phyloP scores from a whole-genome alignment of 1,140 invertebrate genomes.

The Ephestia elutella region DNA sequence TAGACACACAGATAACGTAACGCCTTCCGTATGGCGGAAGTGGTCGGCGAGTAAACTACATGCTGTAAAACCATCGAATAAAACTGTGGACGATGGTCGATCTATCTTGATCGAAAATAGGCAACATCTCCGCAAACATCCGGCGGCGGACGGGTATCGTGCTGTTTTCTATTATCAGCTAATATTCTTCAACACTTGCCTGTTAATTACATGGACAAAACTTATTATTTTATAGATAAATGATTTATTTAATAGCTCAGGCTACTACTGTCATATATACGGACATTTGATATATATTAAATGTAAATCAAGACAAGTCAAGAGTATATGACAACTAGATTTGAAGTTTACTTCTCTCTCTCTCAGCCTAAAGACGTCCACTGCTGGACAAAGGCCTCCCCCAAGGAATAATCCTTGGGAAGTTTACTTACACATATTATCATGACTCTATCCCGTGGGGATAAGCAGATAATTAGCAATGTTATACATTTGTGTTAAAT shows the following conservation, averaged over 20 bases:
- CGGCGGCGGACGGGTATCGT: background rate
- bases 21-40: constrained; percentile 7
- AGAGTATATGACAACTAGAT: too few relatives aligned
- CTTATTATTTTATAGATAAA: background rate
- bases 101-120: constrained; percentile 1
- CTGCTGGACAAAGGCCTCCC: too few relatives aligned
- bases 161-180: background rate
- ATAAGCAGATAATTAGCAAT: too few relatives aligned
- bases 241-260: background rate
- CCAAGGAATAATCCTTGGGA: too few relatives aligned
- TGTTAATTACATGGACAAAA: background rate
- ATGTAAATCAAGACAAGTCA: too few relatives aligned
- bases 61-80: background rate
- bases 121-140: constrained; percentile 3
- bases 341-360: too few relatives aligned
- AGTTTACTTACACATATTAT: too few relatives aligned
- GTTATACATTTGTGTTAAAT: background rate
- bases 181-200: background rate
- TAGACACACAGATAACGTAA: constrained; percentile 3
- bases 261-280: too few relatives aligned
- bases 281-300: background rate
- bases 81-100: background rate
- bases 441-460: background rate
- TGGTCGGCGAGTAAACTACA: constrained; percentile 5
- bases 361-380: too few relatives aligned